Conservation (phyloP, 2,113 vertebrate genomes). For the Coracopsis vasa region DNA sequence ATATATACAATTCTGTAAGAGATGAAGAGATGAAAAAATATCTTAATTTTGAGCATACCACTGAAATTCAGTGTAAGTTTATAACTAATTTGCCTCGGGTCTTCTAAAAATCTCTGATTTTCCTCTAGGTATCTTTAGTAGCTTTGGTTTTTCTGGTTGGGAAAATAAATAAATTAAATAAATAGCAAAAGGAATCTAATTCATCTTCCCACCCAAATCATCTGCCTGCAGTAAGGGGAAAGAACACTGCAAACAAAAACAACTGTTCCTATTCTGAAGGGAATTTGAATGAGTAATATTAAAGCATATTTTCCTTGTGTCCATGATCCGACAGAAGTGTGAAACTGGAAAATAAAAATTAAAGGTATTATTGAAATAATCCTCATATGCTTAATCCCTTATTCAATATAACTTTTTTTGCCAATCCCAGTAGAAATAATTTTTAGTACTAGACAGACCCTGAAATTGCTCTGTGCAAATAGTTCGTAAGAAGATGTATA, state of each 20-base stretch:
- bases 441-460: background rate
- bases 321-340: background rate
- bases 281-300: background rate
- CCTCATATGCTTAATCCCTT: background rate
- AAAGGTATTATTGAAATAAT: background rate
- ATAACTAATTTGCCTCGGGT: background rate
- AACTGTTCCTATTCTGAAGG: slow-evolving; percentile 17
- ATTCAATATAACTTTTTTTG: background rate
- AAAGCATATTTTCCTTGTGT: slow-evolving; percentile 13
- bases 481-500: background rate
- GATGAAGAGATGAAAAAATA: background rate
- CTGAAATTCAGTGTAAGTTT: background rate
- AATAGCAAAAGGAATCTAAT: background rate
- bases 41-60: background rate
- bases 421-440: slow-evolving; percentile 25
- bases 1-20: background rate
- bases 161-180: background rate
- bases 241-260: background rate
- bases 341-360: background rate
- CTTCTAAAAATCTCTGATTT: background rate
- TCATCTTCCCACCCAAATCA: background rate
- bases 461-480: background rate
- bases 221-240: background rate
- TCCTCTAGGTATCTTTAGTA: background rate
- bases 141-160: background rate